Conservation (phyloP, 1,140 invertebrate genomes). For the Zaprionus inermis region DNA sequence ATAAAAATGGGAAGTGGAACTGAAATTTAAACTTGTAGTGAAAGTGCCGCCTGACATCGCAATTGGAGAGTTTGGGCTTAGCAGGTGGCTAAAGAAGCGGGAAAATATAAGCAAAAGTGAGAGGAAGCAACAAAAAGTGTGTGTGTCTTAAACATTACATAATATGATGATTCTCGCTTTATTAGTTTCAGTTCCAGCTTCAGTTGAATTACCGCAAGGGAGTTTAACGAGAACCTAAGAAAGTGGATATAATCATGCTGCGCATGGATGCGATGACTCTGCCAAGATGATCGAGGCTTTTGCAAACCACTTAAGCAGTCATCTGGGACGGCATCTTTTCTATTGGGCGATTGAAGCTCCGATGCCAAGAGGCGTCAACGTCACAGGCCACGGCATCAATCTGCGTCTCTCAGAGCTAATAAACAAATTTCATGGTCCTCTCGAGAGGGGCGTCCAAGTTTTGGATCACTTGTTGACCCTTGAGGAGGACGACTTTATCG, state of each 20-base stretch:
- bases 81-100: slow-evolving; percentile 15
- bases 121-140: background rate
- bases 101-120: background rate
- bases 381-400: slow-evolving; percentile 84
- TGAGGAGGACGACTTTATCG: slow-evolving; percentile 84
- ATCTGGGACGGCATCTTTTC: slow-evolving; percentile 84
- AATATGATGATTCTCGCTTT: slow-evolving; percentile 10
- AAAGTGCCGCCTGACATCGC: slow-evolving; percentile 52
- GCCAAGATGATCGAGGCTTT: slow-evolving; percentile 83
- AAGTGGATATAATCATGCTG: slow-evolving; percentile 27
- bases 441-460: slow-evolving; percentile 84
- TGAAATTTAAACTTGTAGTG: slow-evolving; percentile 40
- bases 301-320: slow-evolving; percentile 79
- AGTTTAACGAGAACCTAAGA: slow-evolving; percentile 23
- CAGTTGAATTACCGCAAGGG: slow-evolving; percentile 28
- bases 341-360: slow-evolving; percentile 84
- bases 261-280: slow-evolving; percentile 26
- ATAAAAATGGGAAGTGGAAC: slow-evolving; percentile 47
- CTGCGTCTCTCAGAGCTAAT: slow-evolving; percentile 85
- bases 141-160: slow-evolving; percentile 15
- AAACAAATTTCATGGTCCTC: slow-evolving; percentile 84
- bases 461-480: slow-evolving; percentile 85
- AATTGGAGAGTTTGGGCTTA: slow-evolving; percentile 41
- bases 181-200: slow-evolving; percentile 1
- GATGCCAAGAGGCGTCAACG: slow-evolving; percentile 35